Evolutionary conservation across 35 echinoderm and acorn worm species (phyloP), one percentile per base, ranked within the genome.

Genomic region (Acanthaster planci): DNA sequence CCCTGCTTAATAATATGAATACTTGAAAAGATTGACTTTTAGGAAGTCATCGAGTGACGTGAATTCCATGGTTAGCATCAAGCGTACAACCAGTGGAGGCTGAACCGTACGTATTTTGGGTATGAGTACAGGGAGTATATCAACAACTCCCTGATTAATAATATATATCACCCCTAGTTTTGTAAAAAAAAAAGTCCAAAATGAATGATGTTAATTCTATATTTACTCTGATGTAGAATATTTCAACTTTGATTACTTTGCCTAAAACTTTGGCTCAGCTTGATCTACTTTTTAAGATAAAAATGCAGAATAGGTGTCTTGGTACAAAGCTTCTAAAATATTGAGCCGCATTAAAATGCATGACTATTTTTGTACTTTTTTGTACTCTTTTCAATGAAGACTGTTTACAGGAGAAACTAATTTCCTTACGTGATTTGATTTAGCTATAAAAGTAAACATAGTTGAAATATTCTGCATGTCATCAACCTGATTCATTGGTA

Each of bases 21-120:
- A 72, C 64, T 72, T 72, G 64, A 72, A 72, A 72, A 72, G 64
- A 72, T 72, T 72, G 64, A 72, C 64, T 72, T 72, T 26, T 72
- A 72, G 64, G 64, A 72, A 72, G 15, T 26, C 64, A 72, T 31
- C 26, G 15, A 21, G 18, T 35, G 64, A 34, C 64, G 64, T 26
- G 64, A 47, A 72, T 36, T 26, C 64, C 64, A 72, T 72, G 64
- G 64, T 72, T 72, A 47, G 18, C 64, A 16, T 34, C 64, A 72
- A 72, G 64, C 64, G 10, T 27, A 72, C 64, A 14, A 72, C 26
- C 64, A 72, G 26, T 34, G 64, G 64, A 72, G 26, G 64, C 64
- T 72, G 64, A 72, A 72, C 64, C 64, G 64, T 72, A 72, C 64
- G 64, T 72, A 72, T 72, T 21, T 27, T 72, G 64, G 64, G 64